Percentiles rank a stretch among this genome's conserved stretches.
Evolutionary conservation across 2,888 invertebrate species (phyloP).

Genomic region (Caenorhabditis angaria): DNA sequence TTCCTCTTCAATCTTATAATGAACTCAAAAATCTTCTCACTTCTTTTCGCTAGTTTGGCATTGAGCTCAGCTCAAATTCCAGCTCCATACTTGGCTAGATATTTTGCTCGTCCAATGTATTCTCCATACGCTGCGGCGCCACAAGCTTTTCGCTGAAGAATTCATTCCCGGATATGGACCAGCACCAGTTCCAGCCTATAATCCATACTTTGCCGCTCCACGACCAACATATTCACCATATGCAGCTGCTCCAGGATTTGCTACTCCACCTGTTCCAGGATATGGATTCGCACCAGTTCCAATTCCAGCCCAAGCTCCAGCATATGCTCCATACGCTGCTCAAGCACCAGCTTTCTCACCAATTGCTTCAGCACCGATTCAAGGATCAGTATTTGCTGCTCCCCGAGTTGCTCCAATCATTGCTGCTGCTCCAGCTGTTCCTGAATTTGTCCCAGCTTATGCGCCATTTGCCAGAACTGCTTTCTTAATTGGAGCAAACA

Average conservation of each 20-base stretch:
- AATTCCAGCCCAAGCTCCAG: constrained; percentile 30
- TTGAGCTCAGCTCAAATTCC: neutral
- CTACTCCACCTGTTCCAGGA: neutral
- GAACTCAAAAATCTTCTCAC: neutral
- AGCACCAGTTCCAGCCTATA: neutral
- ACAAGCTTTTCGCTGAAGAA: neutral
- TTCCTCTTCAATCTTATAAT: neutral
- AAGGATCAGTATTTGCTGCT: constrained; percentile 14
- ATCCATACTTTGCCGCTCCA: constrained; percentile 16
- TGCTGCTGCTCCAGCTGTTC: constrained; percentile 13
- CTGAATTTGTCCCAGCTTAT: constrained; percentile 44
- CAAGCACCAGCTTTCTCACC: constrained; percentile 25
- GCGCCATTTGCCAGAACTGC: constrained; percentile 53
- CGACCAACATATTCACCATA: constrained; percentile 28
- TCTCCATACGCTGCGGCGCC: neutral
- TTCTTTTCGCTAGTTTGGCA: neutral
- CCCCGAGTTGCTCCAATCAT: constrained; percentile 25
- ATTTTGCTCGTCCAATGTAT: neutral
- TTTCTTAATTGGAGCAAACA: constrained; percentile 50
- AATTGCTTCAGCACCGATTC: constrained; percentile 21
- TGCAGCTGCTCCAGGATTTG: constrained; percentile 6
- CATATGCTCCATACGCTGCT: constrained; percentile 15
- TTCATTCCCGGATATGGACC: constrained; percentile 1
- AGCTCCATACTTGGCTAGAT: neutral
- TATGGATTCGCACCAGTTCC: constrained; percentile 17